Evolutionary conservation across 2,888 invertebrate genomes (phyloP).

Genomic region (Cacoxenus indagator): DNA sequence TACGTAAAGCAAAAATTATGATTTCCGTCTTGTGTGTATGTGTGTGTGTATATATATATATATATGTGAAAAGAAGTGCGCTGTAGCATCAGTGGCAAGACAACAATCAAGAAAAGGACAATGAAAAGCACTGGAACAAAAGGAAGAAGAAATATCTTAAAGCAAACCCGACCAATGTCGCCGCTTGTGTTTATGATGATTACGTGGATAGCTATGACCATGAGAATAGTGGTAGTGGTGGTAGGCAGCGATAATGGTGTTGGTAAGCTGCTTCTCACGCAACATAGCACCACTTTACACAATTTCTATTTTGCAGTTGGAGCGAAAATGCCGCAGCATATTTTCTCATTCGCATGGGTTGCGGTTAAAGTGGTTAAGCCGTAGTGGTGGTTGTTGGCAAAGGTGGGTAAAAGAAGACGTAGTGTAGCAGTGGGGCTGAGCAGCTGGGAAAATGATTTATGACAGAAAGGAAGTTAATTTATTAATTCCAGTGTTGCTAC

Average conservation of each 20-base stretch:
- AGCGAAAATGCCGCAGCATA: not conserved
- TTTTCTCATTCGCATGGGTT: slow-evolving; percentile 5
- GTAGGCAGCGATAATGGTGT: not conserved
- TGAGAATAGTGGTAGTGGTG: not conserved
- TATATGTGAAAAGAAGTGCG: slow-evolving; percentile 13
- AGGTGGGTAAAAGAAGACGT: not conserved
- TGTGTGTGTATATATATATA: slow-evolving; percentile 30
- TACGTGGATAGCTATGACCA: slow-evolving; percentile 37
- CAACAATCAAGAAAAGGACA: not conserved
- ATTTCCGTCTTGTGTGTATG: slow-evolving; percentile 43
- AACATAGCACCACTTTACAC: too few relatives aligned
- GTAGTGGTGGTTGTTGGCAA: not conserved
- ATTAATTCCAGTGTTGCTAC: slow-evolving; percentile 50
- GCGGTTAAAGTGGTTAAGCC: slow-evolving; percentile 17
- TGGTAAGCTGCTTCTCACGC: not conserved
- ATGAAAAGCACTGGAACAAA: slow-evolving; percentile 8
- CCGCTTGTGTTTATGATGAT: slow-evolving; percentile 39
- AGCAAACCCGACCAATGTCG: slow-evolving; percentile 46
- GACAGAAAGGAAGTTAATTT: slow-evolving; percentile 62
- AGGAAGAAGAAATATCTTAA: slow-evolving; percentile 3
- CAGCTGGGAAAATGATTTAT: slow-evolving; percentile 63
- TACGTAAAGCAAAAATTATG: slow-evolving; percentile 67
- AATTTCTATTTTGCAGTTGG: not conserved
- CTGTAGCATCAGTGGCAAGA: not conserved
- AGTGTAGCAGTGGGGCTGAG: not conserved